phyloP scores from a whole-genome alignment of 2,888 invertebrate genomes.

The Fissipunctia ypsillon region DNA sequence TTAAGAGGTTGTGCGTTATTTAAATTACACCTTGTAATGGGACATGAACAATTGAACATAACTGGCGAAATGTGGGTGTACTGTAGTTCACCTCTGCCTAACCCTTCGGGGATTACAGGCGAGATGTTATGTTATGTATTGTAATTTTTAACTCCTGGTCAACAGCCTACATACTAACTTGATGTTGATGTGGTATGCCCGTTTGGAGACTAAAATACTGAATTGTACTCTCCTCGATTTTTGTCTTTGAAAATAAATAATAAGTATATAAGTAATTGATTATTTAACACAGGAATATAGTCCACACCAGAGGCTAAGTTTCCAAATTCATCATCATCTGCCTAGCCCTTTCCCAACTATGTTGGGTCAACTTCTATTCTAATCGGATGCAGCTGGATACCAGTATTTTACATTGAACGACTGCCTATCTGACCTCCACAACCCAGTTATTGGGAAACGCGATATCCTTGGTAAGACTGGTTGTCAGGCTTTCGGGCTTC shows the following conservation, averaged over 20 bases:
- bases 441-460: neutral
- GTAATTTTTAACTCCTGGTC: conserved; percentile 1
- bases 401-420: no score
- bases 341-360: no score
- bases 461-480: no score
- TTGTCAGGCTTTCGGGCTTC: neutral
- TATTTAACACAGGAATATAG: neutral
- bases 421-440: neutral
- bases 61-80: neutral
- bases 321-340: no score
- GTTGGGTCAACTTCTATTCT: no score
- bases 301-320: neutral
- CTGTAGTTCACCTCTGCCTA: neutral
- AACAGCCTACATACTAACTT: neutral
- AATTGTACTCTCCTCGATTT: neutral
- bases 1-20: no score
- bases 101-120: neutral
- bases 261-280: neutral
- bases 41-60: no score
- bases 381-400: no score
- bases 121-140: neutral
- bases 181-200: no score
- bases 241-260: neutral
- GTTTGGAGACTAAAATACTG: neutral
- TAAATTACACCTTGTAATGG: no score